These are phyloP conservation scores for Drymonia ruficornis DNA, from an alignment of 2,888 invertebrate species.

Conservation along the genomic window DNA sequence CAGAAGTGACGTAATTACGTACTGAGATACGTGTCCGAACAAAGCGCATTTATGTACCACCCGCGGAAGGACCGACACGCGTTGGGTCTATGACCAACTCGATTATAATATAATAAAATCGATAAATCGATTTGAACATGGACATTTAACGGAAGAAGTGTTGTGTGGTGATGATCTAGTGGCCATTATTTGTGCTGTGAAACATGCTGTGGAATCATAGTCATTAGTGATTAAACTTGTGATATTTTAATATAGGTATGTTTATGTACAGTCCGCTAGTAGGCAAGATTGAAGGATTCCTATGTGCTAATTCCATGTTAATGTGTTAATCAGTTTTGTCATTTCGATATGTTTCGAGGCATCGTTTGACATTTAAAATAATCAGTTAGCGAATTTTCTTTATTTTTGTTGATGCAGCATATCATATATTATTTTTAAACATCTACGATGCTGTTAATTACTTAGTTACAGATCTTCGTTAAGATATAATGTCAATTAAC, in stretches of 20 bases:
- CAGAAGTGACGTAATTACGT: not conserved
- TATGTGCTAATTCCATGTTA: no score
- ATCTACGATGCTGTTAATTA: no score
- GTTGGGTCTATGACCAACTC: not conserved
- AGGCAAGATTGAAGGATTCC: no score
- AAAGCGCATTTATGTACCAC: not conserved
- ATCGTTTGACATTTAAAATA: no score
- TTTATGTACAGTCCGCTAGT: not conserved
- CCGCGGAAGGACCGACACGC: not conserved
- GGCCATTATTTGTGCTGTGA: conserved; percentile 6
- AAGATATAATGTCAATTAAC: no score
- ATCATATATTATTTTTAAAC: no score
- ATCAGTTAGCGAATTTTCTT: no score
- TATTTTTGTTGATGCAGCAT: no score
- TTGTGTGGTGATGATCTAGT: not conserved
- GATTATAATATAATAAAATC: not conserved
- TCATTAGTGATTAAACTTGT: conserved; percentile 5
- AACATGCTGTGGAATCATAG: conserved; percentile 8
- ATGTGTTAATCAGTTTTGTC: no score
- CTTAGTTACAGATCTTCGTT: no score
- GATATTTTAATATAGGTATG: conserved; percentile 1
- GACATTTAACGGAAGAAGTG: not conserved
- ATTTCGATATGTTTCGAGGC: no score
- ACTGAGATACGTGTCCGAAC: not conserved
- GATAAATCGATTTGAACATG: conserved; percentile 1